Conservation (phyloP, 1,140 invertebrate genomes). For the Daktulosphaira vitifoliae region DNA sequence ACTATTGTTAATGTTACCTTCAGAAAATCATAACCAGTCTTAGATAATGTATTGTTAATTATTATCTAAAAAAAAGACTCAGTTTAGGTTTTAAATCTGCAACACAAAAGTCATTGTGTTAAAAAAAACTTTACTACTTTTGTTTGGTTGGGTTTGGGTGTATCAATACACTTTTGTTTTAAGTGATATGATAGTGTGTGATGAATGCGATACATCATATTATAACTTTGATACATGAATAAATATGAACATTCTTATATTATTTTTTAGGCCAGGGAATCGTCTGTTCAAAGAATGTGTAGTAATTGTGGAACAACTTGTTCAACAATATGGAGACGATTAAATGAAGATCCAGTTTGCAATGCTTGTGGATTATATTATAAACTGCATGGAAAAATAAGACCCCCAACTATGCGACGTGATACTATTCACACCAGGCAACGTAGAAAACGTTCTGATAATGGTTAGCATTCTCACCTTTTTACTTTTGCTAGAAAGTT, state of each 20-base stretch:
- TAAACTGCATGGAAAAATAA: slow-evolving; percentile 32
- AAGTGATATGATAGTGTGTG: no score
- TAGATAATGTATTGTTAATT: no score
- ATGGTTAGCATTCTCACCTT: slow-evolving; percentile 32
- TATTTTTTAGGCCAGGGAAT: slow-evolving; percentile 19
- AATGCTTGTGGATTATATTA: slow-evolving; percentile 35
- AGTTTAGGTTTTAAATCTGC: no score
- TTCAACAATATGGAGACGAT: slow-evolving; percentile 33
- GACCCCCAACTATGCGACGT: slow-evolving; percentile 31
- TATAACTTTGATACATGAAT: no score
- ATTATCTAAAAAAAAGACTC: no score
- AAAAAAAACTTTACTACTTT: no score
- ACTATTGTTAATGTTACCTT: no score
- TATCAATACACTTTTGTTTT: no score
- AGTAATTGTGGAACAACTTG: slow-evolving; percentile 31
- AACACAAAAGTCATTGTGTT: no score
- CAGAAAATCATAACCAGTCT: no score
- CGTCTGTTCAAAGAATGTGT: slow-evolving; percentile 27
- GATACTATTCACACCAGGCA: slow-evolving; percentile 32
- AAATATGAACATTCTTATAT: background rate
- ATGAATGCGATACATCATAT: no score
- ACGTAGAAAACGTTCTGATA: slow-evolving; percentile 33
- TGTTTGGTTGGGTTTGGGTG: no score
- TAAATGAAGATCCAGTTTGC: slow-evolving; percentile 32
- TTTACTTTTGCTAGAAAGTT: slow-evolving; percentile 7